Conservation (phyloP, 2,113 vertebrate genomes). For the Strix aluco region DNA sequence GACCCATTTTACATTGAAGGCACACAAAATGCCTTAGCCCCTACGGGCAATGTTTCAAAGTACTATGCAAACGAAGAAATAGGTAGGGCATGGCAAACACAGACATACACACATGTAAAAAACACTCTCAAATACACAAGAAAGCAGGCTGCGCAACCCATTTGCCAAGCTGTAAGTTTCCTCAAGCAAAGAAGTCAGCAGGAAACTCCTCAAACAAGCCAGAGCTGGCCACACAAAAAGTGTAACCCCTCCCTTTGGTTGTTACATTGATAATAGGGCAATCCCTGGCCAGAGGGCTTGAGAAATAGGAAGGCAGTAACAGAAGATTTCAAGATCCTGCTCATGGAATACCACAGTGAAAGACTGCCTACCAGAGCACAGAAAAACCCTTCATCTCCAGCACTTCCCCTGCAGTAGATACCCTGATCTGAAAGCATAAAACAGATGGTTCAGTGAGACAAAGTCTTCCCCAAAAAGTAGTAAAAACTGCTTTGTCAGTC, state of each 20-base stretch:
- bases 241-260: conserved; percentile 7
- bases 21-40: neutral
- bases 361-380: neutral
- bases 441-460: neutral
- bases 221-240: conserved; percentile 42
- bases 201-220: conserved; percentile 55
- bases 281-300: conserved; percentile 47
- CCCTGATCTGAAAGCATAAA: neutral
- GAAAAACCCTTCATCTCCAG: neutral
- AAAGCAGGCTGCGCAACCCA: neutral
- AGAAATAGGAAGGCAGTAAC: neutral
- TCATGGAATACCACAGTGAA: neutral
- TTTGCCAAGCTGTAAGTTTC: neutral
- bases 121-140: neutral
- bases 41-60: neutral
- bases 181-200: neutral
- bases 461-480: neutral
- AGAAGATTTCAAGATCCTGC: neutral
- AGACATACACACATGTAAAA: neutral
- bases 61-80: neutral
- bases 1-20: neutral
- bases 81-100: conserved; percentile 5
- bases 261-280: neutral
- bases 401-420: neutral
- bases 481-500: neutral